These are phyloP conservation scores for Diabrotica balteata DNA, from an alignment of 2,888 invertebrate genomes.

Conservation along the genomic window DNA sequence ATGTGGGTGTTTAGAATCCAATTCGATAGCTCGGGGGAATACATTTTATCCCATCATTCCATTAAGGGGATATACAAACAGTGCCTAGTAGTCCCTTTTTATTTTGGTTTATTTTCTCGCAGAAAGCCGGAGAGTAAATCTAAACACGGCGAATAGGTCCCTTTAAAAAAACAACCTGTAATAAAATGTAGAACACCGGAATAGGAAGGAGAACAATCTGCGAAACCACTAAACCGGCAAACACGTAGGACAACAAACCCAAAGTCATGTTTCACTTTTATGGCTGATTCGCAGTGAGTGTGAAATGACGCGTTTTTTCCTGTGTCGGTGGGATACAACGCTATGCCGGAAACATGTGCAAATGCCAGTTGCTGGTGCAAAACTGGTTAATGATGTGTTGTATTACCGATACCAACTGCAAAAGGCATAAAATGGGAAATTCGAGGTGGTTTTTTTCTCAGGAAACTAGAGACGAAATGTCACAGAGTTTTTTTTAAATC, in stretches of 20 bases:
- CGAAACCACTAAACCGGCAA: constrained; percentile 21
- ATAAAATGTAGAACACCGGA: constrained; percentile 20
- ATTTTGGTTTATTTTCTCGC: constrained; percentile 1
- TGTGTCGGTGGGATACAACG: constrained; percentile 10
- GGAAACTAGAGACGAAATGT: neutral
- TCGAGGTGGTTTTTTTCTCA: constrained; percentile 1
- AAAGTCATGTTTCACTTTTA: constrained; percentile 30
- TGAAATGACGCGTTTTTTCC: constrained; percentile 31
- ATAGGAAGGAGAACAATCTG: constrained; percentile 19
- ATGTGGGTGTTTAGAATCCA: too few relatives aligned
- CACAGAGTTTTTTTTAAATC: neutral
- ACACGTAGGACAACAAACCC: constrained; percentile 28
- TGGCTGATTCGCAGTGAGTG: constrained; percentile 28
- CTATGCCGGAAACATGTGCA: constrained; percentile 26
- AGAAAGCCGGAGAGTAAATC: constrained; percentile 1
- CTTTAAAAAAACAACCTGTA: constrained; percentile 16
- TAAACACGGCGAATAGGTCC: constrained; percentile 10
- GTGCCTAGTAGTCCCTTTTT: too few relatives aligned
- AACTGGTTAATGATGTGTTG: constrained; percentile 27
- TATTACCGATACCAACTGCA: constrained; percentile 27
- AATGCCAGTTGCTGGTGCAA: constrained; percentile 25
- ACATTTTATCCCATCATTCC: too few relatives aligned
- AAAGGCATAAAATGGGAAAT: constrained; percentile 16
- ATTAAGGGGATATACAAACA: too few relatives aligned
- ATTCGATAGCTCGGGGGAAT: too few relatives aligned